phyloP scores from a whole-genome alignment of 1,140 invertebrate genomes.

The Chymomyza costata region DNA sequence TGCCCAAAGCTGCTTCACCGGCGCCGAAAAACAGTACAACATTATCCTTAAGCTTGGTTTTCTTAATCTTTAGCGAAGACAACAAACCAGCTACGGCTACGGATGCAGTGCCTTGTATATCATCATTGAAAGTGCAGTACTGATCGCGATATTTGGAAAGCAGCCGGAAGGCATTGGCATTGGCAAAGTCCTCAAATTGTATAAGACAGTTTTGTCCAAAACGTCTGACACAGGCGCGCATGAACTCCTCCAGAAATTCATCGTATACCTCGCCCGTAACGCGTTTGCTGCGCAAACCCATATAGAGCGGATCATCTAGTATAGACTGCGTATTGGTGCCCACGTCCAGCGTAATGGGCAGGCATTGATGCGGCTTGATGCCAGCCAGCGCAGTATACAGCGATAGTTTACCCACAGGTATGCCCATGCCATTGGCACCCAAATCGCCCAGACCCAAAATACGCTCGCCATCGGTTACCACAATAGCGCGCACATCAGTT shows the following conservation, averaged over 20 bases:
- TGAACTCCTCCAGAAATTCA: constrained; percentile 98
- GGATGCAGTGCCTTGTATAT: constrained; percentile 96
- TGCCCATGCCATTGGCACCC: constrained; percentile 97
- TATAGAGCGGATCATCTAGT: constrained; percentile 94
- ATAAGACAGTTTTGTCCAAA: constrained; percentile 89
- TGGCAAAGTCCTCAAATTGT: constrained; percentile 98
- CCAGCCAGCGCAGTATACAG: constrained; percentile 96
- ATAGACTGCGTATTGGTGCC: constrained; percentile 93
- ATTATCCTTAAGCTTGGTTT: constrained; percentile 87
- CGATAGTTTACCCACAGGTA: constrained; percentile 95
- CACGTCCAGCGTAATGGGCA: constrained; percentile 95
- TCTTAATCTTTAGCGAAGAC: constrained; percentile 88
- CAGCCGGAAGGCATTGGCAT: constrained; percentile 94
- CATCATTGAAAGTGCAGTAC: constrained; percentile 98
- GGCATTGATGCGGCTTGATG: constrained; percentile 92
- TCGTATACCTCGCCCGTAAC: constrained; percentile 92
- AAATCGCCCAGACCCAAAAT: constrained; percentile 96
- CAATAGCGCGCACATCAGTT: constrained; percentile 91
- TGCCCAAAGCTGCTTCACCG: constrained; percentile 94
- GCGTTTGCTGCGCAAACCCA: constrained; percentile 92
- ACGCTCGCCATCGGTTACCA: constrained; percentile 96
- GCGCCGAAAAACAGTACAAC: constrained; percentile 95
- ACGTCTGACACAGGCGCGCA: constrained; percentile 93
- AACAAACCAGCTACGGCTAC: constrained; percentile 95
- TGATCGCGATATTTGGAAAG: constrained; percentile 89